Percentiles rank a stretch among this genome's conserved stretches.
Conservation (phyloP, 2,888 invertebrate species). For the Baronia brevicornis region DNA sequence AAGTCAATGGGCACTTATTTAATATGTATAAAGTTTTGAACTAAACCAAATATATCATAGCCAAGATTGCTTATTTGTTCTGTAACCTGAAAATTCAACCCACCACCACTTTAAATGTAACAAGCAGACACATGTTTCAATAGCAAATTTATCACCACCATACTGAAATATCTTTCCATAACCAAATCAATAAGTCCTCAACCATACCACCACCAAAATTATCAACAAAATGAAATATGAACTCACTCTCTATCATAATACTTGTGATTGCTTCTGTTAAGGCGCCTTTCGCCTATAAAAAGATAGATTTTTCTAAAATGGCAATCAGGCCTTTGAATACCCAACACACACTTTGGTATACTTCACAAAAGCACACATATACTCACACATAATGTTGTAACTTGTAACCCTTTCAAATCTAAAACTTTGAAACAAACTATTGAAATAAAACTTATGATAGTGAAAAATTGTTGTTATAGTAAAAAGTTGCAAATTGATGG, state of each 20-base stretch:
- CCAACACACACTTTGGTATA: conserved; percentile 32
- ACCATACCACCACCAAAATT: conserved; percentile 49
- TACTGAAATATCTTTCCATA: conserved; percentile 15
- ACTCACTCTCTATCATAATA: conserved; percentile 60
- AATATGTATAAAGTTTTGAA: too few relatives aligned
- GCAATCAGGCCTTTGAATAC: conserved; percentile 46
- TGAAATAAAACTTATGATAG: conserved; percentile 17
- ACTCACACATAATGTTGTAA: conserved; percentile 32
- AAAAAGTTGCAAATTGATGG: conserved; percentile 29
- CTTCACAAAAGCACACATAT: conserved; percentile 34
- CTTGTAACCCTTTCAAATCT: conserved; percentile 24
- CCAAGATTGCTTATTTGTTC: too few relatives aligned
- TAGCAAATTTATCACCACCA: conserved; percentile 23
- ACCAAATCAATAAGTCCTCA: conserved; percentile 37
- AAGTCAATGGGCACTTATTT: too few relatives aligned
- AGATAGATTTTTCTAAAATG: conserved; percentile 51
- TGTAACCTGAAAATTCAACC: too few relatives aligned
- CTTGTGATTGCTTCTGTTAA: conserved; percentile 36
- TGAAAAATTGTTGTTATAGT: conserved; percentile 22
- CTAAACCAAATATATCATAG: too few relatives aligned
- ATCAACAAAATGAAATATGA: conserved; percentile 64
- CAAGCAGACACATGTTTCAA: conserved; percentile 3
- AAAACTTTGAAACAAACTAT: conserved; percentile 4
- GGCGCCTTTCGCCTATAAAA: conserved; percentile 37
- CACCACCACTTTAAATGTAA: too few relatives aligned